phyloP scores from a whole-genome alignment of 64 coral and sea anemone species.

The Cladopsammia gracilis region DNA sequence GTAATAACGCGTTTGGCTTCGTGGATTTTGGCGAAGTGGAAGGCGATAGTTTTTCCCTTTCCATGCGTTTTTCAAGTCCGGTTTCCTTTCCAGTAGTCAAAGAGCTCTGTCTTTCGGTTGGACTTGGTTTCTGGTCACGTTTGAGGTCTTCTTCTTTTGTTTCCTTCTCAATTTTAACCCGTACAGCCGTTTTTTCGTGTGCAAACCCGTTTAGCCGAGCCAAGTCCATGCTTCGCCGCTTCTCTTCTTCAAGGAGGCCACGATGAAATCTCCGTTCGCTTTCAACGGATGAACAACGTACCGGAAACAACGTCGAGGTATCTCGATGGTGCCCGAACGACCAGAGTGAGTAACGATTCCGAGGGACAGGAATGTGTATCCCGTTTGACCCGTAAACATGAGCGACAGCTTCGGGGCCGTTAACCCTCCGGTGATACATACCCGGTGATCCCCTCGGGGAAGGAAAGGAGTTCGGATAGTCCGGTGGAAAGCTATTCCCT shows the following conservation, averaged over 20 bases:
- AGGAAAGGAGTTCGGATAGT: constrained; percentile 31
- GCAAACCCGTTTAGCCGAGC: constrained; percentile 33
- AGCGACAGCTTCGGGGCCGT: constrained; percentile 11
- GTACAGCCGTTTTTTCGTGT: constrained; percentile 13
- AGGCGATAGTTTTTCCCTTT: constrained; percentile 40
- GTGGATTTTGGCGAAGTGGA: constrained; percentile 9
- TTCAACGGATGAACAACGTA: constrained; percentile 65
- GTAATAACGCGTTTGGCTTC: constrained; percentile 5
- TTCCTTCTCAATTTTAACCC: constrained; percentile 1
- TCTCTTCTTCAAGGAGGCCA: constrained; percentile 18
- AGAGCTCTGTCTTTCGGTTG: background rate
- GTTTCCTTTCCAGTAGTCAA: background rate
- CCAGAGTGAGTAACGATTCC: constrained; percentile 50
- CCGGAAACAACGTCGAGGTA: constrained; percentile 59
- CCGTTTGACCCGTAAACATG: constrained; percentile 48
- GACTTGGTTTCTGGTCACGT: constrained; percentile 23
- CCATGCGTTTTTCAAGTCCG: background rate
- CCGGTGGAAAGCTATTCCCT: constrained; percentile 18
- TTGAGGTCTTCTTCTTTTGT: constrained; percentile 8
- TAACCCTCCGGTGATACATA: constrained; percentile 20
- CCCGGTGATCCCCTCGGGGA: constrained; percentile 19
- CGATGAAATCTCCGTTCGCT: constrained; percentile 35
- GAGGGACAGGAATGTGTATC: constrained; percentile 21
- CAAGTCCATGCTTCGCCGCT: constrained; percentile 25
- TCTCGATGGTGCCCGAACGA: constrained; percentile 63